Evolutionary conservation across 2,113 vertebrate genomes (phyloP).

Genomic region (Rutilus rutilus): DNA sequence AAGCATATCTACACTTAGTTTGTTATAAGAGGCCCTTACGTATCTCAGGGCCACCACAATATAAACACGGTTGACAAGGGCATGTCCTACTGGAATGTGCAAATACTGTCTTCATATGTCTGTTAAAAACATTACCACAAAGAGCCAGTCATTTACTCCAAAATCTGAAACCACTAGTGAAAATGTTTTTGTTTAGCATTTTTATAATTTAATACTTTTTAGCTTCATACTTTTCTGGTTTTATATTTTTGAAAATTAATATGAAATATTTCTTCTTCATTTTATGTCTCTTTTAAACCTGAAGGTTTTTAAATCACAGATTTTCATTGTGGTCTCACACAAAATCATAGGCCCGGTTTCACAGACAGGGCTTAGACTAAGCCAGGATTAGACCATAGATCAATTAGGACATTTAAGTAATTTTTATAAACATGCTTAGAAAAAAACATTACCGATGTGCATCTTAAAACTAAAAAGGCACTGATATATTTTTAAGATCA

Average conservation of each 20-base stretch:
- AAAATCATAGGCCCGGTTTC: no score
- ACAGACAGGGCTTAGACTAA: no score
- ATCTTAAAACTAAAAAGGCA: no score
- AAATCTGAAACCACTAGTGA: background rate
- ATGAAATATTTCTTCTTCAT: background rate
- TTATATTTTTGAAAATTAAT: background rate
- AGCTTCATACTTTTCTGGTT: background rate
- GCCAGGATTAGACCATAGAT: no score
- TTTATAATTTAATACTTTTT: background rate
- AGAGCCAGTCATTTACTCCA: background rate
- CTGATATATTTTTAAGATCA: no score
- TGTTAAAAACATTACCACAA: slow-evolving; percentile 8
- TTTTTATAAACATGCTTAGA: no score
- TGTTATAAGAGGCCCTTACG: background rate
- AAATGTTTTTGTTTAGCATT: background rate
- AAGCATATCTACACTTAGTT: background rate
- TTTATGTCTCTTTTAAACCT: background rate
- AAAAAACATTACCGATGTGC: no score
- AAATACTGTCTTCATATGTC: slow-evolving; percentile 9
- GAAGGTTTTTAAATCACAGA: background rate
- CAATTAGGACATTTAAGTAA: no score
- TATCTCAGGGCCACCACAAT: slow-evolving; percentile 9
- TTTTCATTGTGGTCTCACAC: background rate
- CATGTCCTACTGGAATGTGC: slow-evolving; percentile 34
- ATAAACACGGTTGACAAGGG: slow-evolving; percentile 29